Conservation (phyloP, 1,140 invertebrate genomes). For the Drosophila orena region DNA sequence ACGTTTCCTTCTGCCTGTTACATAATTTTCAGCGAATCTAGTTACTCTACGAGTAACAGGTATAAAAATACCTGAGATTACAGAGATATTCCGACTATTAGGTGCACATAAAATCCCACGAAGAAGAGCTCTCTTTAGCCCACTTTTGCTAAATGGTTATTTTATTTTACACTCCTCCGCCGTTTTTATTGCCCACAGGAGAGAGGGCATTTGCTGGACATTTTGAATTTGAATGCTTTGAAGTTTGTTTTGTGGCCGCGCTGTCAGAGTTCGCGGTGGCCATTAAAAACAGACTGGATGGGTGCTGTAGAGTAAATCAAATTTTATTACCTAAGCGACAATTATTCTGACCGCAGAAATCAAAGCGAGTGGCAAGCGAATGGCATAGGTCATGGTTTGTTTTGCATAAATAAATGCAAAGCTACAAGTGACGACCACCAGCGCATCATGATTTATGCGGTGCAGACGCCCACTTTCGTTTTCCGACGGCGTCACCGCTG, state of each 20-base stretch:
- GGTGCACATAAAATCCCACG: background rate
- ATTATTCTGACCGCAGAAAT: constrained; percentile 68
- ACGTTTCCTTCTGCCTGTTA: too few species aligned
- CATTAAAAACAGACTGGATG: constrained; percentile 59
- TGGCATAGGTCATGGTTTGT: constrained; percentile 15
- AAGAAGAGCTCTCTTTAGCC: background rate
- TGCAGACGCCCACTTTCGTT: constrained; percentile 4
- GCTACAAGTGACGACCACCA: constrained; percentile 52
- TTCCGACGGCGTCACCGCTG: constrained; percentile 25
- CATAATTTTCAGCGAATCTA: too few species aligned
- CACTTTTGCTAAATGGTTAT: background rate
- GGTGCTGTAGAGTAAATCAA: constrained; percentile 64
- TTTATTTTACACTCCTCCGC: background rate
- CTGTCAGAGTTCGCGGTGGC: constrained; percentile 25
- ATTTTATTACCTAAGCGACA: constrained; percentile 79
- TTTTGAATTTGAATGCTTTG: constrained; percentile 38
- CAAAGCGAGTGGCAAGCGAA: constrained; percentile 53
- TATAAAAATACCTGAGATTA: too few species aligned
- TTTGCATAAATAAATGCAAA: constrained; percentile 65
- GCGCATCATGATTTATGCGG: constrained; percentile 60
- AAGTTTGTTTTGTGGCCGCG: constrained; percentile 32
- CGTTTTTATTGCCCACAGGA: background rate
- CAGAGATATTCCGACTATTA: background rate
- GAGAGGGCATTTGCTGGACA: background rate
- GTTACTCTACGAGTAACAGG: too few species aligned